Base-by-base conservation (phyloP, 2,113 vertebrate genomes). In the Pholis gunnellus region DNA sequence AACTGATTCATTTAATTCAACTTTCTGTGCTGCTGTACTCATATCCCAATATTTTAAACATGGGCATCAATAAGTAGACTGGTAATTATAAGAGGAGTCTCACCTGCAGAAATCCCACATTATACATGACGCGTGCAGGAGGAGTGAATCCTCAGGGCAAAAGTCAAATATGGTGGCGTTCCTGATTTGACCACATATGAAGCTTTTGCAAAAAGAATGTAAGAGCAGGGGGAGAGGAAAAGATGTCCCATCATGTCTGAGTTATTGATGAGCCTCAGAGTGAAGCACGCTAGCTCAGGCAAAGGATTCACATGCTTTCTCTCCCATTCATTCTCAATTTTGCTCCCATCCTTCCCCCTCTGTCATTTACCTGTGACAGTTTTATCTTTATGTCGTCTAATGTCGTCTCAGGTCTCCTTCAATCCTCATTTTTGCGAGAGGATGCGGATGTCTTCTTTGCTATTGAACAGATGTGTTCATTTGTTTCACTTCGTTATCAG, bases 241-340 rank as follows among this genome's bases (percentile, higher is more conserved):
- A 63, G 40, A 79, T 69, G 83, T 78, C 68, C 60, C 79, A 25
- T 86, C 75, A 75, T 5, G 14, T 67, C 59, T 79, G 34, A 81
- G 86, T 85, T 91, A 88, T 85, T 88, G 79, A 89, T 87, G 84
- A 84, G 75, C 27, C 48, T 77, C 22, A 20, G 20, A 82, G 22
- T 54, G 54, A 72, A 75, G 77, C 63, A 61, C 59, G 67, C 8
- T 54, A 63, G 54, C 77, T 72, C 79, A 69, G 72, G 66, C 4
- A 2, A 29, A 68, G 54, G 72, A 78, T 80, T 87, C 46, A 73
- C 46, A 78, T 38, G 46, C 54, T 73, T n/a, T 50, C 50, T 68
- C 13, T 15, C 56, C 50, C 56, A 63, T 73, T 81, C 34, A 50
- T 77, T 71, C n/a, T 71, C 64, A 68, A 29, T 74, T 82, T 69